These are phyloP conservation scores for Sigmodon hispidus DNA, from an alignment of 2,113 vertebrate species.

Conservation along the genomic window DNA sequence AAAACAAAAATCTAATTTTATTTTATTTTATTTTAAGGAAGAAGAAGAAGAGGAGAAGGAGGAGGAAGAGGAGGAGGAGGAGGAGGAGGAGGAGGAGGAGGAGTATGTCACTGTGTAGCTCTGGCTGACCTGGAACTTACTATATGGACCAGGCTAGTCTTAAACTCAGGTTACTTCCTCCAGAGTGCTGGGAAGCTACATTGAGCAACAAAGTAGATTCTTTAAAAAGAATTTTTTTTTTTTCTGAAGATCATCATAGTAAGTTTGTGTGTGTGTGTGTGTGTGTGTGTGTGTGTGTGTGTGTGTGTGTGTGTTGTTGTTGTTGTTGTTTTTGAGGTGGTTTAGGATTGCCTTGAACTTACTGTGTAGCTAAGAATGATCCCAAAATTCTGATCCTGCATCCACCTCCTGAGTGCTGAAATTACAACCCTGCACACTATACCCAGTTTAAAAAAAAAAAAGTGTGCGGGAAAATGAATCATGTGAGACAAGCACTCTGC, in stretches of 20 bases:
- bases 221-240: background rate
- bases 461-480: background rate
- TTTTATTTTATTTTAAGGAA: background rate
- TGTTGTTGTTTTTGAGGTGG: background rate
- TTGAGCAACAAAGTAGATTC: background rate
- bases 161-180: background rate
- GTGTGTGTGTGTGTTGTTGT: too few species aligned
- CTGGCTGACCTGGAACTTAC: too few species aligned
- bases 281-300: too few species aligned
- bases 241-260: background rate
- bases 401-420: background rate
- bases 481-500: background rate
- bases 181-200: background rate
- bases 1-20: background rate
- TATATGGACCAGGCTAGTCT: background rate
- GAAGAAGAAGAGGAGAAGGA: too few species aligned
- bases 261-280: background rate
- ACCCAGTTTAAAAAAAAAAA: background rate
- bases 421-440: background rate
- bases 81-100: too few species aligned
- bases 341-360: background rate
- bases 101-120: too few species aligned
- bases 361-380: background rate
- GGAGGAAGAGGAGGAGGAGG: too few species aligned
- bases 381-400: background rate